A percentile compares a stretch with the other conserved stretches of the same genome.
Evolutionary conservation across 2,888 invertebrate genomes (phyloP).

Genomic region (Frankliniella fusca): DNA sequence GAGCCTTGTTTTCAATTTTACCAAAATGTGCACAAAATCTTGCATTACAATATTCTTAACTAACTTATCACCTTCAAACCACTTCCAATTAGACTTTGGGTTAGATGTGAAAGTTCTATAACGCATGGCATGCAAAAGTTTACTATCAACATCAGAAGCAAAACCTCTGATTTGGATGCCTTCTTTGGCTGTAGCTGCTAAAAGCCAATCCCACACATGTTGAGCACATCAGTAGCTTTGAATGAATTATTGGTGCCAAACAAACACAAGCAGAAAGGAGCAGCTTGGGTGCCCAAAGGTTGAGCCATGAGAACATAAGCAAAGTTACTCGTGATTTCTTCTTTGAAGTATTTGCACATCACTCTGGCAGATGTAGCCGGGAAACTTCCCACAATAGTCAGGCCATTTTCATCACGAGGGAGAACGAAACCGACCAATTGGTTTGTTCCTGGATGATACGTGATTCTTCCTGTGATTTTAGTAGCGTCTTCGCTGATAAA

Average conservation of each 20-base stretch:
- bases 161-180: not conserved
- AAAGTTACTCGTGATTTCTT: slow-evolving; percentile 33
- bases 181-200: not conserved
- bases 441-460: slow-evolving; percentile 38
- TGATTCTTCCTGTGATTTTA: slow-evolving; percentile 36
- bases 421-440: slow-evolving; percentile 40
- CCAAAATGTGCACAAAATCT: not conserved
- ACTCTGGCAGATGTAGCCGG: slow-evolving; percentile 32
- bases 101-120: not conserved
- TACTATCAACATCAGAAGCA: not conserved
- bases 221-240: not conserved
- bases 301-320: slow-evolving; percentile 38
- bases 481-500: slow-evolving; percentile 38
- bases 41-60: not conserved
- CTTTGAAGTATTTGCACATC: slow-evolving; percentile 33
- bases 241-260: slow-evolving; percentile 30
- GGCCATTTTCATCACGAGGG: slow-evolving; percentile 36
- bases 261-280: slow-evolving; percentile 37
- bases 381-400: slow-evolving; percentile 5
- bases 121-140: not conserved
- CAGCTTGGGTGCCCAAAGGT: slow-evolving; percentile 30
- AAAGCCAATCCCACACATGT: not conserved
- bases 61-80: not conserved
- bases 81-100: not conserved
- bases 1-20: not conserved